Percentiles rank a stretch among this genome's conserved stretches.
Conservation (phyloP, 2,797 vertebrate genomes). For the Xenentodon cancila region DNA sequence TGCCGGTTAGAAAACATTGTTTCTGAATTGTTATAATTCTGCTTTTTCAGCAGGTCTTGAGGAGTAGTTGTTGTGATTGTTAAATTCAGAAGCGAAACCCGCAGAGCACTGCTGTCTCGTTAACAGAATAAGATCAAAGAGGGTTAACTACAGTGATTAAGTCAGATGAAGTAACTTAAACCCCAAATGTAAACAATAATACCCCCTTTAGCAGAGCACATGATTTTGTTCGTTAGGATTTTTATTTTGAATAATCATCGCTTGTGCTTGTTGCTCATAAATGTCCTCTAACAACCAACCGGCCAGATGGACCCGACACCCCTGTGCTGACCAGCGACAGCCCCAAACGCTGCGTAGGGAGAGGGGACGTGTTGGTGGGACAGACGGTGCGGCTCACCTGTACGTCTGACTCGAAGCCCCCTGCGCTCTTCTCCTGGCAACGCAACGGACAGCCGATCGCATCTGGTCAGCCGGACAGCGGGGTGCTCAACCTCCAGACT, state of each 20-base stretch:
- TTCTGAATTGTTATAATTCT: slow-evolving; percentile 2
- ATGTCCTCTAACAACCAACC: slow-evolving; percentile 25
- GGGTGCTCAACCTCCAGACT: slow-evolving; percentile 77
- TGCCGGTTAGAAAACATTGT: background rate
- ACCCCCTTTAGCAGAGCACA: slow-evolving; percentile 7
- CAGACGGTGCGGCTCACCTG: slow-evolving; percentile 77
- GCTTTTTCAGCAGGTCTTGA: slow-evolving; percentile 14
- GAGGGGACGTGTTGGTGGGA: slow-evolving; percentile 73
- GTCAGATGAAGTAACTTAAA: slow-evolving; percentile 16
- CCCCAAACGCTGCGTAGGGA: slow-evolving; percentile 74
- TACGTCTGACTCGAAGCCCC: slow-evolving; percentile 73
- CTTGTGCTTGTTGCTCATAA: slow-evolving; percentile 21
- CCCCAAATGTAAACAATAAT: slow-evolving; percentile 10
- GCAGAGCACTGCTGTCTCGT: slow-evolving; percentile 11
- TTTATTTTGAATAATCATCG: background rate
- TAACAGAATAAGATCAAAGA: slow-evolving; percentile 16
- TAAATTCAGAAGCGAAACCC: slow-evolving; percentile 3
- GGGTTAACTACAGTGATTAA: slow-evolving; percentile 25
- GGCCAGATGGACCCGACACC: slow-evolving; percentile 81
- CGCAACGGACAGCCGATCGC: slow-evolving; percentile 62
- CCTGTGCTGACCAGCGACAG: slow-evolving; percentile 68
- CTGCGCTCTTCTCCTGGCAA: slow-evolving; percentile 79
- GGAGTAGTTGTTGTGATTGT: slow-evolving; percentile 11
- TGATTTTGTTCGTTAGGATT: slow-evolving; percentile 11
- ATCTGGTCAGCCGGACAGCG: slow-evolving; percentile 58